phyloP scores from a whole-genome alignment of 2,888 invertebrate genomes.

The Lissocephala sabroskyi region DNA sequence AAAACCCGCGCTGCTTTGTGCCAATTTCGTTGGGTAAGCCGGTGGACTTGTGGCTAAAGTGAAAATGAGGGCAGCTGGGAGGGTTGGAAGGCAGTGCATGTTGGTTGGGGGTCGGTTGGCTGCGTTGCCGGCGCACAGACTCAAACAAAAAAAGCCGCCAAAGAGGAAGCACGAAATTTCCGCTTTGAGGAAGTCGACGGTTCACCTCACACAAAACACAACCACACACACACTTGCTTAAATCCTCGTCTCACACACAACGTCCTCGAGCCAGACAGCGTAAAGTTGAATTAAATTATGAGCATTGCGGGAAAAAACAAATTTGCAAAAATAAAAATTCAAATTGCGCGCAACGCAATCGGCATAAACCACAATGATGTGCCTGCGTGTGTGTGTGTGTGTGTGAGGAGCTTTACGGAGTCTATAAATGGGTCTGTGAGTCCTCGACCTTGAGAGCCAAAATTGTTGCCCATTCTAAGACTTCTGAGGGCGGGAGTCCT shows the following conservation, averaged over 20 bases:
- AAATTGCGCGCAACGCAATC: slow-evolving; percentile 39
- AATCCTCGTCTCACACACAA: too few species aligned
- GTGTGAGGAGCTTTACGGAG: slow-evolving; percentile 3
- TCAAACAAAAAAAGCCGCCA: slow-evolving; percentile 12
- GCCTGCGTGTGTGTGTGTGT: not conserved
- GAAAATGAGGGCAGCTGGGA: too few species aligned
- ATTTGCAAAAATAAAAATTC: slow-evolving; percentile 44
- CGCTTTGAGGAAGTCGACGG: slow-evolving; percentile 18
- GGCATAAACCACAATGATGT: slow-evolving; percentile 21
- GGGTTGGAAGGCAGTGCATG: too few species aligned
- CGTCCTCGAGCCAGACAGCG: not conserved
- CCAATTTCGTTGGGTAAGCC: not conserved
- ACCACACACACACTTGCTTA: not conserved
- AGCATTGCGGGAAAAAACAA: slow-evolving; percentile 35
- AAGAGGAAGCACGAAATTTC: slow-evolving; percentile 29
- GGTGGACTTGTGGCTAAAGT: not conserved
- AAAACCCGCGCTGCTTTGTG: not conserved
- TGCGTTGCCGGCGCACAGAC: slow-evolving; percentile 19
- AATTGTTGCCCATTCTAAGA: slow-evolving; percentile 40
- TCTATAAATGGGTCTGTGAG: not conserved
- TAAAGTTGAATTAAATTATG: slow-evolving; percentile 45
- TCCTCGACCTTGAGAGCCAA: slow-evolving; percentile 1
- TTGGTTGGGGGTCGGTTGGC: slow-evolving; percentile 7
- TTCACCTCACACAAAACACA: not conserved
- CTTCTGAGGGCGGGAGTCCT: slow-evolving; percentile 23